A percentile compares a stretch with the other conserved stretches of the same genome.
Conservation (phyloP, 2,113 vertebrate genomes). For the Connochaetes taurinus region DNA sequence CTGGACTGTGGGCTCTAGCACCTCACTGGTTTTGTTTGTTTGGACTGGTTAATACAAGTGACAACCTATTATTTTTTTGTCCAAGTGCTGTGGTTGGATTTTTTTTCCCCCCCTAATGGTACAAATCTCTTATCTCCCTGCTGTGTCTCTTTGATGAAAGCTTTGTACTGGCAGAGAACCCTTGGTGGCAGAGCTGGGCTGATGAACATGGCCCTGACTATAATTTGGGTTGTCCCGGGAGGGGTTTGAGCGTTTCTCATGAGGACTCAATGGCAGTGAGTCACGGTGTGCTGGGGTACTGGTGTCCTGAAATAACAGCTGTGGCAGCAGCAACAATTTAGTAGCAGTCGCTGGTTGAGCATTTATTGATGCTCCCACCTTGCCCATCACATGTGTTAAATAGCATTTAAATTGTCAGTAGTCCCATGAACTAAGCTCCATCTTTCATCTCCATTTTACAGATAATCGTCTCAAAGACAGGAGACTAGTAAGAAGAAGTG, state of each 20-base stretch:
- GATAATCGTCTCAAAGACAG: not conserved
- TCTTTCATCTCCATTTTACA: not conserved
- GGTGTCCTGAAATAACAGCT: constrained; percentile 29
- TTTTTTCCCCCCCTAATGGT: not conserved
- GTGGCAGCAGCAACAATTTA: not conserved
- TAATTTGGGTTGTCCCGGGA: not conserved
- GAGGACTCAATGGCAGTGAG: constrained; percentile 32
- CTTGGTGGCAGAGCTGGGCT: not conserved
- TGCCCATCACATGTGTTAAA: not conserved
- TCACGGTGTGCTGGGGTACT: constrained; percentile 18
- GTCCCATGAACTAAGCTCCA: not conserved
- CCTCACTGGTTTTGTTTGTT: not conserved
- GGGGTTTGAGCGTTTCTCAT: not conserved
- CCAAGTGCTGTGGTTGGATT: not conserved
- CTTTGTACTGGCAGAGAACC: not conserved
- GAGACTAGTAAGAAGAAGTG: not conserved
- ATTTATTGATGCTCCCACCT: constrained; percentile 26
- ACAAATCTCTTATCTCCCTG: not conserved
- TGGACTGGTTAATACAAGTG: not conserved
- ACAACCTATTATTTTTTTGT: not conserved
- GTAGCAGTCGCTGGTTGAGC: constrained; percentile 39
- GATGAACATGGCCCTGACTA: not conserved
- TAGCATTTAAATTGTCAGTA: constrained; percentile 34
- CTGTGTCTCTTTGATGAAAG: not conserved
- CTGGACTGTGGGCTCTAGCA: not conserved